A percentile compares a stretch with the other conserved stretches of the same genome.
Evolutionary conservation across 1,140 invertebrate genomes (phyloP).

Genomic region (Cotesia chilonis): DNA sequence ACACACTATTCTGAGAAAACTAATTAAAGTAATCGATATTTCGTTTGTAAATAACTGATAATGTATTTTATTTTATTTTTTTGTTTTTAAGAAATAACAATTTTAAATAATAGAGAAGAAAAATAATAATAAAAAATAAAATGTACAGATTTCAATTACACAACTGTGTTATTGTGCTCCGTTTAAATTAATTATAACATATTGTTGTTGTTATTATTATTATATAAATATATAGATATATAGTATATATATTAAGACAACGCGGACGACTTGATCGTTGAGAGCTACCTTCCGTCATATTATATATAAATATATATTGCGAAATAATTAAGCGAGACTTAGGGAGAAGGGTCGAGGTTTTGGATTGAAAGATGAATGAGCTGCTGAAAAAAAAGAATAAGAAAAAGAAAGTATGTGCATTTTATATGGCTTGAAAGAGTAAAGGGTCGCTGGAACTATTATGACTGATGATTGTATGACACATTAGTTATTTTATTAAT

Average conservation of each 20-base stretch:
- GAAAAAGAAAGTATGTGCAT: constrained; percentile 56
- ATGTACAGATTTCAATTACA: not conserved
- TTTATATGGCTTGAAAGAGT: constrained; percentile 52
- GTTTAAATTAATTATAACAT: not conserved
- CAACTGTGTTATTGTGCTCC: not conserved
- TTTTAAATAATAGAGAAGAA: too few species aligned
- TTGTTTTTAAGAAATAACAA: not conserved
- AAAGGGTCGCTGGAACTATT: constrained; percentile 6
- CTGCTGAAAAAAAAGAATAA: constrained; percentile 70
- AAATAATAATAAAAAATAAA: too few species aligned
- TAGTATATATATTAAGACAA: constrained; percentile 17
- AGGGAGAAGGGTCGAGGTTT: constrained; percentile 72
- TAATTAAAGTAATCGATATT: not conserved
- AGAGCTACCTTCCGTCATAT: constrained; percentile 61
- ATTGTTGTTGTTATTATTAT: constrained; percentile 7
- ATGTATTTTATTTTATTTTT: constrained; percentile 8
- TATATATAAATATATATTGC: constrained; percentile 1
- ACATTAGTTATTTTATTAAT: not conserved
- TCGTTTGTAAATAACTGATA: constrained; percentile 5
- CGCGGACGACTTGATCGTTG: constrained; percentile 47
- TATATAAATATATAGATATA: not conserved
- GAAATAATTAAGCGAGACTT: constrained; percentile 63
- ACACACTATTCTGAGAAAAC: constrained; percentile 18
- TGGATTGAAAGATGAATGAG: constrained; percentile 69
- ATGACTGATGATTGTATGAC: not conserved